Percentiles rank a stretch among this genome's conserved stretches.
phyloP scores from a whole-genome alignment of 2,888 invertebrate species.

The Phyllotreta striolata region DNA sequence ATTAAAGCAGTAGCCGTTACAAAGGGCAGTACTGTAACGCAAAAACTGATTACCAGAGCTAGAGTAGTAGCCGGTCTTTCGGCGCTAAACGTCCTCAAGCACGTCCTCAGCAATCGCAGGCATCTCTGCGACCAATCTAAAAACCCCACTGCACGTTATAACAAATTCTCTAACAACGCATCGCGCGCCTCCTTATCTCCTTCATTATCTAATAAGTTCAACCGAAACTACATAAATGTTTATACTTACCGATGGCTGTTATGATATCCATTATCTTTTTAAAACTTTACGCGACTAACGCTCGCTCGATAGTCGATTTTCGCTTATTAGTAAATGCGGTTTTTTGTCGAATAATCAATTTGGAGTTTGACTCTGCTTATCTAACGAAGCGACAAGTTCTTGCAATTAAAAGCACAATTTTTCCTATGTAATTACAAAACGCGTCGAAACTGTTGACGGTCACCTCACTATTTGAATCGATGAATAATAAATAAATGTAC shows the following conservation, averaged over 20 bases:
- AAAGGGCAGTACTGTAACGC: conserved; percentile 41
- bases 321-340: not conserved
- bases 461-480: no score
- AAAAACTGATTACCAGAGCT: conserved; percentile 39
- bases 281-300: not conserved
- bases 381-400: conserved; percentile 18
- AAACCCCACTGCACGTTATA: conserved; percentile 3
- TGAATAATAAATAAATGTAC: no score
- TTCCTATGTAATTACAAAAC: not conserved
- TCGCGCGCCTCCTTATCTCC: not conserved
- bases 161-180: not conserved
- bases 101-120: conserved; percentile 25
- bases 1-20: conserved; percentile 45
- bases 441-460: no score
- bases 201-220: conserved; percentile 3
- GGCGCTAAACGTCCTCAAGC: conserved; percentile 34
- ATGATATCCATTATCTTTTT: conserved; percentile 14
- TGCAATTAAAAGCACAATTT: conserved; percentile 19
- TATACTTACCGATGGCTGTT: conserved; percentile 19
- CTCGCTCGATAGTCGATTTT: not conserved
- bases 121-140: conserved; percentile 29
- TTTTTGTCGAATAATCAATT: conserved; percentile 6
- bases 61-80: conserved; percentile 36
- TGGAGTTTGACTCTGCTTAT: conserved; percentile 39
- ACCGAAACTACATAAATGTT: not conserved